Conservation (phyloP, 2,113 vertebrate genomes). For the Neodon shergylaensis region DNA sequence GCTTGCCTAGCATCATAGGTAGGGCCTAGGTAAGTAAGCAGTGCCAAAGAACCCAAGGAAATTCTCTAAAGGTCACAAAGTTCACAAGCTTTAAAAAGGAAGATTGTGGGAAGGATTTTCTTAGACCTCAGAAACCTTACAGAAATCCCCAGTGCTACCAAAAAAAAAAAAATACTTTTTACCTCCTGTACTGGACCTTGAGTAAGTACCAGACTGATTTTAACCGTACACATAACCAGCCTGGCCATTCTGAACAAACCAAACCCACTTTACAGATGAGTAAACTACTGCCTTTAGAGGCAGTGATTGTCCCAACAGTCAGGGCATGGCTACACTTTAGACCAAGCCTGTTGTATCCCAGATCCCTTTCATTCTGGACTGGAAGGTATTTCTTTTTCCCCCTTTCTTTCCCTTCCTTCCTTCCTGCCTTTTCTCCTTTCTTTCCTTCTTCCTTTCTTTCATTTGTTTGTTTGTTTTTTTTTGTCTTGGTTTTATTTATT, state of each 20-base stretch:
- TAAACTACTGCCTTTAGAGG: background rate
- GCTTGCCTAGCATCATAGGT: background rate
- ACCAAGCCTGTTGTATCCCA: background rate
- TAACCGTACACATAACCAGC: background rate
- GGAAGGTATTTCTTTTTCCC: background rate
- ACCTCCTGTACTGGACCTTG: background rate
- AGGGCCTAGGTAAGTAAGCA: background rate
- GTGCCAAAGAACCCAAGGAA: background rate
- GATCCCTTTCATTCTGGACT: background rate
- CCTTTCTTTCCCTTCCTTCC: background rate
- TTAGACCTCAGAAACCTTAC: background rate
- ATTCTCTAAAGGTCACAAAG: background rate
- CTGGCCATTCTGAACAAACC: background rate
- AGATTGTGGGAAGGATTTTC: background rate
- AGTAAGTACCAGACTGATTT: background rate
- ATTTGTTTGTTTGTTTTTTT: too few species aligned
- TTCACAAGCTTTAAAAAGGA: constrained; percentile 22
- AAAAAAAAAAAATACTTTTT: background rate
- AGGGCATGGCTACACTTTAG: background rate
- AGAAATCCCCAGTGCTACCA: background rate
- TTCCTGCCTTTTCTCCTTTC: too few species aligned
- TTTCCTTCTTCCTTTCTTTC: background rate
- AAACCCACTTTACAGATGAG: background rate
- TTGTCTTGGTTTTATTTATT: background rate
- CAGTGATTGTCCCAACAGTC: background rate